phyloP scores from a whole-genome alignment of 2,888 invertebrate species.

The Silvanus unidentatus region DNA sequence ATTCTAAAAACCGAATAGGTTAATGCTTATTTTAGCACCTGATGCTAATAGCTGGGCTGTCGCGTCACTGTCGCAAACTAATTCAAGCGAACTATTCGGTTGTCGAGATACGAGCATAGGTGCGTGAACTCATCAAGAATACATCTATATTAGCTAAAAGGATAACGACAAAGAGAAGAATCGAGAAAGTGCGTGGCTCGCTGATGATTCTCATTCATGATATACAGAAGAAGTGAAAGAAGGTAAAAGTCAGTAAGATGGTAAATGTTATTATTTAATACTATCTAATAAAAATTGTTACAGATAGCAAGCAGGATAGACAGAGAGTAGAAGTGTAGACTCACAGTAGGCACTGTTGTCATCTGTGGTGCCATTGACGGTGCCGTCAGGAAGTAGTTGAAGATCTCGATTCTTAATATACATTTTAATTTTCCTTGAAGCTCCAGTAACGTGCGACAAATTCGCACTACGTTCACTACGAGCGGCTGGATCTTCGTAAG shows the following conservation, averaged over 20 bases:
- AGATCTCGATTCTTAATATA: slow-evolving; percentile 78
- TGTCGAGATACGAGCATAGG: too few species aligned
- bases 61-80: slow-evolving; percentile 26
- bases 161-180: background rate
- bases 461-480: slow-evolving; percentile 71
- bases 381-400: slow-evolving; percentile 77
- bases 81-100: slow-evolving; percentile 21
- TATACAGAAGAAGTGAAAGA: too few species aligned
- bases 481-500: slow-evolving; percentile 37
- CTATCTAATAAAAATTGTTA: too few species aligned
- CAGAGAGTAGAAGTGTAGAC: slow-evolving; percentile 41
- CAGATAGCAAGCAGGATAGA: too few species aligned
- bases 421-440: slow-evolving; percentile 74
- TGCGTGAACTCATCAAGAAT: slow-evolving; percentile 12
- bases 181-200: background rate
- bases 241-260: slow-evolving; percentile 7
- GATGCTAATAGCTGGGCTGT: slow-evolving; percentile 25
- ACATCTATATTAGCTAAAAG: background rate
- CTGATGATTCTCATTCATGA: too few species aligned
- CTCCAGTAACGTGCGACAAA: slow-evolving; percentile 74
- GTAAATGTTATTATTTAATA: background rate
- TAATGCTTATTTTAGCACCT: slow-evolving; percentile 45
- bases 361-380: slow-evolving; percentile 77
- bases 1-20: slow-evolving; percentile 34
- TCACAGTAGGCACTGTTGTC: slow-evolving; percentile 79